Evolutionary conservation across 2,113 vertebrate genomes (phyloP).

Genomic region (Pluvialis apricaria): DNA sequence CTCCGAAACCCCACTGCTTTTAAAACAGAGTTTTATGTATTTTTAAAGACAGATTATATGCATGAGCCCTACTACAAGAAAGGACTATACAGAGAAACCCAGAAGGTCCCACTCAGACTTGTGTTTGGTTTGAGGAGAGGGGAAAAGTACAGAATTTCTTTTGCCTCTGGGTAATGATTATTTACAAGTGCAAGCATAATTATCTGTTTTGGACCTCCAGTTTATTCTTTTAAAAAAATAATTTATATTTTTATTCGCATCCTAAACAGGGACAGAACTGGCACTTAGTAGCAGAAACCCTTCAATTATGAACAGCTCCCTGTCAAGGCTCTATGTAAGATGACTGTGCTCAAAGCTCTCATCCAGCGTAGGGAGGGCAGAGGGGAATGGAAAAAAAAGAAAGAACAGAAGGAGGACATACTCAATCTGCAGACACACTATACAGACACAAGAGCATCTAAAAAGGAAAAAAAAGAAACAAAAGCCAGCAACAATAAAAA

Average conservation of each 20-base stretch:
- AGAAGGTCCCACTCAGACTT: neutral
- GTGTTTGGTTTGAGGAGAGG: neutral
- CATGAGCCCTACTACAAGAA: neutral
- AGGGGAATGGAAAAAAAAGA: neutral
- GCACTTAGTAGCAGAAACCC: neutral
- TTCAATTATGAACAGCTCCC: neutral
- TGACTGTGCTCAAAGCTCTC: neutral
- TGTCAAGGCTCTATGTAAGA: neutral
- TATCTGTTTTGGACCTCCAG: neutral
- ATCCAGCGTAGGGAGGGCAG: rapidly evolving
- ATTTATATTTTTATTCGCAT: neutral
- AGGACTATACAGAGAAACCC: neutral
- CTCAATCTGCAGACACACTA: neutral
- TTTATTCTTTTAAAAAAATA: neutral
- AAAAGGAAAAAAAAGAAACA: neutral
- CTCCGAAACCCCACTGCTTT: neutral
- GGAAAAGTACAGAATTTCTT: neutral
- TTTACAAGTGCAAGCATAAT: neutral
- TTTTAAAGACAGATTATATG: neutral
- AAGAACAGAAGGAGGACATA: neutral
- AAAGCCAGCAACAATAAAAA: neutral
- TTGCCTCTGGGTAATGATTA: neutral
- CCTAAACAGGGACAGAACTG: neutral
- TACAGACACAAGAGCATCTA: neutral
- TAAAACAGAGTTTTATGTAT: neutral